These are phyloP conservation scores for Phaethornis superciliosus DNA, from an alignment of 2,113 vertebrate genomes.

Conservation along the genomic window DNA sequence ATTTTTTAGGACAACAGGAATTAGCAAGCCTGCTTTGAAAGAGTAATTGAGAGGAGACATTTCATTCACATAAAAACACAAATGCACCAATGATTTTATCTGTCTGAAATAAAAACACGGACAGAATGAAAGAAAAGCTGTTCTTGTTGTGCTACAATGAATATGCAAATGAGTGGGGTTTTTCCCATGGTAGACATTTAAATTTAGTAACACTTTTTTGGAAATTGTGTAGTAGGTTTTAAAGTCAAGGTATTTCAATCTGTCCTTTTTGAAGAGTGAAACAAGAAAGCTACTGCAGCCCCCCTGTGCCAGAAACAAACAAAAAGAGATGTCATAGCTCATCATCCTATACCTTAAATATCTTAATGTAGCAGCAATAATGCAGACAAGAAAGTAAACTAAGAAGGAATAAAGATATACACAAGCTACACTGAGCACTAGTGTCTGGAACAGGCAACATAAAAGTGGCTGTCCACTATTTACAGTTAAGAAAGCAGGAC, in stretches of 20 bases:
- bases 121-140: not conserved
- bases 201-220: not conserved
- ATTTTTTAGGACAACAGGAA: not conserved
- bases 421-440: not conserved
- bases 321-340: not conserved
- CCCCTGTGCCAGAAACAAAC: not conserved
- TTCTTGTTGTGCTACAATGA: not conserved
- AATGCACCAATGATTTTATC: not conserved
- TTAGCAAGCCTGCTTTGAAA: not conserved
- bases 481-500: not conserved
- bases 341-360: not conserved
- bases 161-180: not conserved
- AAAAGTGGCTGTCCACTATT: slow-evolving; percentile 43
- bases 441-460: not conserved
- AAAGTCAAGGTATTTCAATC: not conserved
- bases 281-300: not conserved
- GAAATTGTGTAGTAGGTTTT: not conserved
- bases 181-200: not conserved
- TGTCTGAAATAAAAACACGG: not conserved
- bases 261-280: not conserved
- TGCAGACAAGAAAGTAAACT: not conserved
- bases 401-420: not conserved
- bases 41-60: not conserved
- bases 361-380: not conserved
- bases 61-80: slow-evolving; percentile 13